phyloP scores from a whole-genome alignment of 64 coral and sea anemone genomes.

The Pachyseris speciosa region DNA sequence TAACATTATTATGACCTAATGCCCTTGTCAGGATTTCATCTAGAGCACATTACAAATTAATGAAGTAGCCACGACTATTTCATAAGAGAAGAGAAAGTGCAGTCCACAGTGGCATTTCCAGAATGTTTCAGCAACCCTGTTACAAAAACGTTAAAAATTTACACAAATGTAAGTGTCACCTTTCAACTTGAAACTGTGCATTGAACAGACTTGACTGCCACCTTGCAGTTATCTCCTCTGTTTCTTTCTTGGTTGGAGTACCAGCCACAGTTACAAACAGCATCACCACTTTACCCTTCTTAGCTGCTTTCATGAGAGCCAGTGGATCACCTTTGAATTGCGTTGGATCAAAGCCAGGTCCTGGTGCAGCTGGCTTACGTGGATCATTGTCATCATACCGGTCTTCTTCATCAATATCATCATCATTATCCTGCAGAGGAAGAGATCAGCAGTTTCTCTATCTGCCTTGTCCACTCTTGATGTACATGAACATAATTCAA shows the following conservation, averaged over 20 bases:
- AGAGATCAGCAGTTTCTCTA: background rate
- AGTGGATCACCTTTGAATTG: constrained; percentile 90
- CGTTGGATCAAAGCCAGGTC: constrained; percentile 79
- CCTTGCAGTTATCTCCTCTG: constrained; percentile 84
- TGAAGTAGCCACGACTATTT: too few species aligned
- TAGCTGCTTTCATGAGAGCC: constrained; percentile 77
- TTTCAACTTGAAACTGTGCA: constrained; percentile 95
- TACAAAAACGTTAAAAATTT: too few species aligned
- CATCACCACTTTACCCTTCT: constrained; percentile 98
- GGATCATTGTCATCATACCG: constrained; percentile 92
- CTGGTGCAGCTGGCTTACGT: constrained; percentile 56
- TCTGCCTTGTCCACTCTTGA: background rate
- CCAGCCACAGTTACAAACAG: constrained; percentile 84
- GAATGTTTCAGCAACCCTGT: too few species aligned
- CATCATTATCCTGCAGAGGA: constrained; percentile 93
- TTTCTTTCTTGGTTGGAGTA: constrained; percentile 71
- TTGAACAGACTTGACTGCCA: constrained; percentile 95
- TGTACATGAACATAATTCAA: background rate
- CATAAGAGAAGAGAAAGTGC: too few species aligned
- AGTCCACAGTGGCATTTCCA: too few species aligned
- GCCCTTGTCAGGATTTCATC: too few species aligned
- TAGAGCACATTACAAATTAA: too few species aligned
- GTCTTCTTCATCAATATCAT: constrained; percentile 91
- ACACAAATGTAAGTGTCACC: constrained; percentile 57
- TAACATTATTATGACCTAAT: too few species aligned